Evolutionary conservation across 2,888 invertebrate species (phyloP), one percentile per base, ranked within the genome.

Genomic region (Ptilodon capucinus): DNA sequence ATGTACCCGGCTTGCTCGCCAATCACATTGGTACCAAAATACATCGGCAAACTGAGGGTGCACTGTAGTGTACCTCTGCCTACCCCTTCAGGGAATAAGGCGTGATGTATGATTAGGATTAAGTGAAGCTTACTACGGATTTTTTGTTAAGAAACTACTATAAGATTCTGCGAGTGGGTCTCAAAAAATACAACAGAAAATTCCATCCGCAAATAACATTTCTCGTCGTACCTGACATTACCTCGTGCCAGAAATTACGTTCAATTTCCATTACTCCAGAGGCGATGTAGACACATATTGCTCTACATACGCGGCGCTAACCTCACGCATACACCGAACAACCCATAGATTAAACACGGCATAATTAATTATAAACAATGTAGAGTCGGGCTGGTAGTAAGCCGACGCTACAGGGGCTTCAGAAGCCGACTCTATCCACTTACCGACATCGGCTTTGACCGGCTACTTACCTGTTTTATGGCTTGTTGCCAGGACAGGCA

Each of bases 381-480:
- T 53, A 64, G 54, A 56, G 46, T 53, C 49, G 57, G 42, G 50
- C 49, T 18, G 42, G 71, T 57, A 67, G 66, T 74, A 71, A 66
- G 65, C 49, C 55, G 66, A 71, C 68, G 67, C 59, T 63, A 51
- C 52, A 32, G 48, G 58, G 78, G 78, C 75, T 78, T 78, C 77
- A n/a, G 70, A 72, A 71, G 76, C 76, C 76, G 38, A 4, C 38
- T 54, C 63, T 57, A 78, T 78, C 78, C 78, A 76, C 71, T 78
- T 78, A 77, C 46, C 44, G 44, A 50, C 47, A 50, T 11, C 49
- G 68, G 74, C 66, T 71, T 76, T 62, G 47, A 52, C 40, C 63
- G 45, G 43, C 58, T 66, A 66, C 74, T 71, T 71, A 72, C 54
- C 44, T 50, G 66, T 68, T 71, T 69, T 73, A 67, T 66, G 71